phyloP scores from a whole-genome alignment of 2,113 vertebrate genomes.

The Silurus glanis region DNA sequence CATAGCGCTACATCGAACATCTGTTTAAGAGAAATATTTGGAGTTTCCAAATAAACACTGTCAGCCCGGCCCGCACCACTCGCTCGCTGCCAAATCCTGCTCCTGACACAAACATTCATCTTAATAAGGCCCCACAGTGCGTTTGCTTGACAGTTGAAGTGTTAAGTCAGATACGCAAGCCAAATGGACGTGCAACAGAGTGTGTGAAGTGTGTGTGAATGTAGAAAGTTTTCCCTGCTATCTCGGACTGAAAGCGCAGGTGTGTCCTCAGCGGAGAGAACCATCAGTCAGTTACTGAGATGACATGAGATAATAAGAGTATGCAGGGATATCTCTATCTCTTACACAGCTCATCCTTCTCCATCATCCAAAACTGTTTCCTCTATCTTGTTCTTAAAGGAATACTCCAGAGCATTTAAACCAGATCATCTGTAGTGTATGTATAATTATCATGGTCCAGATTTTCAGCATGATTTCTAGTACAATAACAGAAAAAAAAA shows the following conservation, averaged over 20 bases:
- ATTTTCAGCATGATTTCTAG: background rate
- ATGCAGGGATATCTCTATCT: background rate
- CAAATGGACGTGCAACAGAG: slow-evolving; percentile 23
- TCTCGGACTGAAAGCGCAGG: background rate
- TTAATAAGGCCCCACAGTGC: slow-evolving; percentile 42
- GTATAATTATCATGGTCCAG: background rate
- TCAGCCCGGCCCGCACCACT: slow-evolving; percentile 30
- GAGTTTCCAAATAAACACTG: slow-evolving; percentile 58
- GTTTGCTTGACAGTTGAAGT: slow-evolving; percentile 18
- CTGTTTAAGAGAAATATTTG: slow-evolving; percentile 63
- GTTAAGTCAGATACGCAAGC: background rate
- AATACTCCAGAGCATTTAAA: background rate
- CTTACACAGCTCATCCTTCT: background rate
- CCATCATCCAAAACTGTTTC: background rate
- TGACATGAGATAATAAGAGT: background rate
- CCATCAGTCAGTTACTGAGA: background rate
- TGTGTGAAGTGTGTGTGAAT: slow-evolving; percentile 31
- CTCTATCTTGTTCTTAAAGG: background rate
- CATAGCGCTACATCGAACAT: slow-evolving; percentile 47
- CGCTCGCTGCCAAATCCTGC: slow-evolving; percentile 32
- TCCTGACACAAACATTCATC: slow-evolving; percentile 54
- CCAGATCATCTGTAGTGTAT: background rate
- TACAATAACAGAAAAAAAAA: background rate
- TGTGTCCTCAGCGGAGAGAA: background rate
- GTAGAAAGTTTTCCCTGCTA: background rate